Conservation (phyloP, 2,888 invertebrate genomes). For the Archips crataeganus region DNA sequence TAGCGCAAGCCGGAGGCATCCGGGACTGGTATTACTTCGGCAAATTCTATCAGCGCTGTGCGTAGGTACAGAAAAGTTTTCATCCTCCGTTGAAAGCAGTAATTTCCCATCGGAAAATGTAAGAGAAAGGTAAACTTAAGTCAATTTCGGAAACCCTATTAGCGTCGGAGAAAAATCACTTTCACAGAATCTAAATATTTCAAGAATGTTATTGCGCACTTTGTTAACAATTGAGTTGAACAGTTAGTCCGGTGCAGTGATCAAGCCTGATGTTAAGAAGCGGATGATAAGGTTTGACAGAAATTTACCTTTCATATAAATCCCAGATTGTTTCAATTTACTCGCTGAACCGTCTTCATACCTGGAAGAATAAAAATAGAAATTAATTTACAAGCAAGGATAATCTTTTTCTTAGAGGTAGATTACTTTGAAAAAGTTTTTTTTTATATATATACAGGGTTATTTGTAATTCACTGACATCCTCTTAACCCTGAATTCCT, state of each 20-base stretch:
- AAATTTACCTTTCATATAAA: conserved; percentile 76
- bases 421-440: not conserved
- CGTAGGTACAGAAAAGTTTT: conserved; percentile 22
- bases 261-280: conserved; percentile 22
- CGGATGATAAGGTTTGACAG: conserved; percentile 41
- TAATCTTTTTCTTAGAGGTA: not conserved
- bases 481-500: no score
- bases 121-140: conserved; percentile 25
- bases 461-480: no score
- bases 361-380: conserved; percentile 59
- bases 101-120: conserved; percentile 33
- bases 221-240: not conserved
- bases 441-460: no score
- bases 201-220: not conserved
- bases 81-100: conserved; percentile 16
- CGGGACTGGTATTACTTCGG: conserved; percentile 24
- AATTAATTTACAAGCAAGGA: conserved; percentile 24
- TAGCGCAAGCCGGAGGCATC: conserved; percentile 14
- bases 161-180: conserved; percentile 1
- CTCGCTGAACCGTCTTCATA: conserved; percentile 72
- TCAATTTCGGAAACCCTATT: conserved; percentile 18
- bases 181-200: not conserved
- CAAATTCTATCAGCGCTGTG: conserved; percentile 27
- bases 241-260: conserved; percentile 26
- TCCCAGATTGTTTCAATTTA: conserved; percentile 71